Conservation (phyloP, 2,888 invertebrate species). For the Dicyrtomina minuta region DNA sequence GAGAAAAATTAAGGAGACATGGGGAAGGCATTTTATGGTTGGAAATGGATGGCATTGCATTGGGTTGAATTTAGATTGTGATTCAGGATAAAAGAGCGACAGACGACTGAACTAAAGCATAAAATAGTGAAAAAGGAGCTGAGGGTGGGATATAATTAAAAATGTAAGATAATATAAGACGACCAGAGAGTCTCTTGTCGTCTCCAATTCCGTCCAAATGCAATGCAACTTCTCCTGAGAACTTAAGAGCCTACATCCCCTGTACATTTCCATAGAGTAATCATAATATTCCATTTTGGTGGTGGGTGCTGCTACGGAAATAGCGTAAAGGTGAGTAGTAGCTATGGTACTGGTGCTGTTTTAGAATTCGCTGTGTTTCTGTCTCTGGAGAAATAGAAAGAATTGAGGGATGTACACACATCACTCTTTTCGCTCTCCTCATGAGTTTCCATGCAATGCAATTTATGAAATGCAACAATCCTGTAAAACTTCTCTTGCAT, state of each 20-base stretch:
- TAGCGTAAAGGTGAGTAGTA: too few relatives aligned
- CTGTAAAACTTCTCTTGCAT: not conserved
- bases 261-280: too few relatives aligned
- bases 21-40: not conserved
- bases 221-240: too few relatives aligned
- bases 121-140: not conserved
- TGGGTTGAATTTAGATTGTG: not conserved
- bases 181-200: conserved; percentile 7
- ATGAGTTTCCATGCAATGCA: not conserved
- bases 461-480: too few relatives aligned
- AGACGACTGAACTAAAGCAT: not conserved
- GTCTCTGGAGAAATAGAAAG: conserved; percentile 9
- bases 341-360: too few relatives aligned
- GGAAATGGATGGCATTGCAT: not conserved
- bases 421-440: not conserved
- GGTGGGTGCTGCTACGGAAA: not conserved
- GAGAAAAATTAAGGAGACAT: not conserved
- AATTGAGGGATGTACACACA: too few relatives aligned
- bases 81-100: not conserved
- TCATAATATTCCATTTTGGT: too few relatives aligned
- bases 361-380: too few relatives aligned
- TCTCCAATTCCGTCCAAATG: too few relatives aligned
- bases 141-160: conserved; percentile 24
- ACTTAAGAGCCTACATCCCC: too few relatives aligned
- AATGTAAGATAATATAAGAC: conserved; percentile 20